These are phyloP conservation scores for Nasonia giraulti DNA, from an alignment of 1,140 invertebrate species.

Conservation along the genomic window DNA sequence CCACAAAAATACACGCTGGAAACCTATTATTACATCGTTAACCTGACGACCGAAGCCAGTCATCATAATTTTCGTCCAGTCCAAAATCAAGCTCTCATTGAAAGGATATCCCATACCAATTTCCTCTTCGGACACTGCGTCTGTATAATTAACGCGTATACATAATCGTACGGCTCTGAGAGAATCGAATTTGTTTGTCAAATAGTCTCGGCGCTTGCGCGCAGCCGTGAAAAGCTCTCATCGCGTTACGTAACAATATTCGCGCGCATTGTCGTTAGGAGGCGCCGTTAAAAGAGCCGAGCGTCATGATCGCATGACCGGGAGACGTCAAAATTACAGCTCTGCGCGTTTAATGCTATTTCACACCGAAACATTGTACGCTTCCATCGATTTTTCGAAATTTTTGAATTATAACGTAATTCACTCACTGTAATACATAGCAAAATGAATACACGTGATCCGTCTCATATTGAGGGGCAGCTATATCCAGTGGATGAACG, in stretches of 20 bases:
- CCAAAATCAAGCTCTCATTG: too few species aligned
- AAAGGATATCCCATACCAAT: too few species aligned
- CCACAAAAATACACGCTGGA: too few species aligned
- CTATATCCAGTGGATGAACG: too few species aligned
- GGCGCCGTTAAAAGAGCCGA: slow-evolving; percentile 29
- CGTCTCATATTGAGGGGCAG: background rate
- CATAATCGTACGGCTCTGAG: background rate
- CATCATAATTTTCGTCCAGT: too few species aligned
- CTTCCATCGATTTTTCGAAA: too few species aligned
- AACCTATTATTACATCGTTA: too few species aligned
- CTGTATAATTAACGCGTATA: background rate
- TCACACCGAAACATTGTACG: background rate
- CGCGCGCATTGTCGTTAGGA: background rate
- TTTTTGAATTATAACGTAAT: too few species aligned
- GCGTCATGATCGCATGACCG: slow-evolving; percentile 32
- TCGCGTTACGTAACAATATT: slow-evolving; percentile 17
- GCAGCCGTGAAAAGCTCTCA: background rate
- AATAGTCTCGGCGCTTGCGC: background rate
- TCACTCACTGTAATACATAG: too few species aligned
- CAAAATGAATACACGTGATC: too few species aligned
- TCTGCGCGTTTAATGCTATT: background rate
- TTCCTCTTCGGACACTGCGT: too few species aligned
- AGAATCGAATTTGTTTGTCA: slow-evolving; percentile 23
- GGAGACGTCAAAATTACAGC: slow-evolving; percentile 25
- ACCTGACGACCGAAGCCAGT: too few species aligned